Evolutionary conservation across 1,140 invertebrate genomes (phyloP).

Genomic region (Lepidurus arcticus): DNA sequence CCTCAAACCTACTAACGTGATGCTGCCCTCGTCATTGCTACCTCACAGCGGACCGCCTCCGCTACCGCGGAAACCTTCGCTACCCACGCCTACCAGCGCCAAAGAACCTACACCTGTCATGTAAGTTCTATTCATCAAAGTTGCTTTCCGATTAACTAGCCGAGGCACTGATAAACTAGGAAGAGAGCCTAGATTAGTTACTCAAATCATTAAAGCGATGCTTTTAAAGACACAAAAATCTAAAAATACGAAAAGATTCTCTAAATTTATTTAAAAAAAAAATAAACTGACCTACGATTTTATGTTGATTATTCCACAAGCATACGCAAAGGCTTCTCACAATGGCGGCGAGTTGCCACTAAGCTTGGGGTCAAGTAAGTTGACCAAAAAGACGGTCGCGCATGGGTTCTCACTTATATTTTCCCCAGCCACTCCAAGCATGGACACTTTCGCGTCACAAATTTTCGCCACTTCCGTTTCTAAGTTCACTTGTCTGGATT

Average conservation of each 20-base stretch:
- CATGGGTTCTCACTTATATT: background rate
- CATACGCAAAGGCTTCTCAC: conserved; percentile 62
- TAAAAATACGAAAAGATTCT: background rate
- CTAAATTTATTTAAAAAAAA: background rate
- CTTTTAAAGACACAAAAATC: background rate
- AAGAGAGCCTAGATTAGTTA: background rate
- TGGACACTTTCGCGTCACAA: background rate
- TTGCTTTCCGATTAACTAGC: conserved; percentile 24
- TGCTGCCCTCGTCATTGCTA: background rate
- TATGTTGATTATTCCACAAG: conserved; percentile 47
- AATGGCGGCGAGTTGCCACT: conserved; percentile 82
- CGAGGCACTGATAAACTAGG: conserved; percentile 34
- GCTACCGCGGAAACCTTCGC: conserved; percentile 6
- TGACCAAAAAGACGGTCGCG: conserved; percentile 34
- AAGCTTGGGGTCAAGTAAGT: conserved; percentile 92
- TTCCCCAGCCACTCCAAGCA: background rate
- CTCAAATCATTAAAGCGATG: background rate
- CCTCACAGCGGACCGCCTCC: background rate
- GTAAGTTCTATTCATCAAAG: background rate
- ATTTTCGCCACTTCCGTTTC: background rate
- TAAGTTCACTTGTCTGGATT: background rate
- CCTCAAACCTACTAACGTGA: background rate
- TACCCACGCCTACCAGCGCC: background rate
- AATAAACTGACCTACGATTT: conserved; percentile 43
- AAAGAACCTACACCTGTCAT: background rate